Evolutionary conservation across 2,888 invertebrate genomes (phyloP).

Genomic region (Arrhopalites spinosus): DNA sequence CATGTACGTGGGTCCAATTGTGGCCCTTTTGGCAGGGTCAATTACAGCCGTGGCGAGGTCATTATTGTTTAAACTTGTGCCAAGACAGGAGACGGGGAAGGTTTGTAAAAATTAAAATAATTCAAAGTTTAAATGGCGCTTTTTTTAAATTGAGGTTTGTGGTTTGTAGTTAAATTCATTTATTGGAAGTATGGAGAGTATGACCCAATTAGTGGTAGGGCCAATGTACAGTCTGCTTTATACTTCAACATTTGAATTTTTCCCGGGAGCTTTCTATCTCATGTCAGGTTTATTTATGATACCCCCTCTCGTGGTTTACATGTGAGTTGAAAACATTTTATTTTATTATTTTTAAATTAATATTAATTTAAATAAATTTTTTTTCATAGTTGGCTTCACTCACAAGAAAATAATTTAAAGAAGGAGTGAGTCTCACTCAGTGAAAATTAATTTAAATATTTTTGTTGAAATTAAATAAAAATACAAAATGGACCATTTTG

Average conservation of each 20-base stretch:
- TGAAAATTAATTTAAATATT: no score
- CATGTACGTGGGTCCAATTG: conserved; percentile 50
- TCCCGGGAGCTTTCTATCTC: conserved; percentile 68
- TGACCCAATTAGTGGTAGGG: conserved; percentile 68
- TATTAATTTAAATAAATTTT: no score
- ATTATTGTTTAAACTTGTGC: conserved; percentile 78
- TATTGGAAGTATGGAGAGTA: conserved; percentile 69
- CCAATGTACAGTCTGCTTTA: conserved; percentile 71
- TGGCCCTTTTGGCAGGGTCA: conserved; percentile 43
- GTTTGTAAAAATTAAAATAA: conserved; percentile 56
- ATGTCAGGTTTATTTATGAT: conserved; percentile 63
- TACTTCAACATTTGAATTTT: conserved; percentile 63
- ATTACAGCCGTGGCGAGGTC: conserved; percentile 63
- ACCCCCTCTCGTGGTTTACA: conserved; percentile 43
- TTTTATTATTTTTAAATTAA: no score
- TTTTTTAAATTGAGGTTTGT: not conserved
- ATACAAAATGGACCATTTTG: no score
- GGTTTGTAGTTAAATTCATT: conserved; percentile 65
- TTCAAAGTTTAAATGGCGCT: not conserved
- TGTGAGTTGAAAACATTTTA: no score
- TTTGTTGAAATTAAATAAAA: no score
- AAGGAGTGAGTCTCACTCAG: no score
- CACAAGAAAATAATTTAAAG: no score
- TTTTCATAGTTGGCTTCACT: no score
- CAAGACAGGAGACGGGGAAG: conserved; percentile 72